phyloP scores from a whole-genome alignment of 2,797 vertebrate genomes.

The Tamandua tetradactyla region DNA sequence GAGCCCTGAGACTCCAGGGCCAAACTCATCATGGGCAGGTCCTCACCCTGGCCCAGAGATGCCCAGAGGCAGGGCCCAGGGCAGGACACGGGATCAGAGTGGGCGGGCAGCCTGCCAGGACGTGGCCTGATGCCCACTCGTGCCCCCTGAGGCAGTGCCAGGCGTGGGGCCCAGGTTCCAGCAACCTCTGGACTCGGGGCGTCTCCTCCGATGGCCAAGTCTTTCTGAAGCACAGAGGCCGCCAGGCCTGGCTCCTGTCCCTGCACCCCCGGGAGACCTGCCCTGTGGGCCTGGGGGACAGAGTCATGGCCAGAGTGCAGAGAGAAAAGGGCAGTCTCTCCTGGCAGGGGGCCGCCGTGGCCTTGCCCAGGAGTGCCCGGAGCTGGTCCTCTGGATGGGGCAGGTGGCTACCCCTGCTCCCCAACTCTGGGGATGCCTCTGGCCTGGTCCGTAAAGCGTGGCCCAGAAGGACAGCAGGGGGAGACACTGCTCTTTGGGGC shows the following conservation, averaged over 20 bases:
- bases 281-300: no score
- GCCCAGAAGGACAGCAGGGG: no score
- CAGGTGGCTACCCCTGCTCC: no score
- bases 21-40: background rate
- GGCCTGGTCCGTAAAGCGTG: no score
- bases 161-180: background rate
- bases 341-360: background rate
- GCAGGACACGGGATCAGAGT: background rate
- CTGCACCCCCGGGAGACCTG: no score
- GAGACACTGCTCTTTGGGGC: no score
- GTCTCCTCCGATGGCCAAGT: background rate
- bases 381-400: no score
- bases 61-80: conserved; percentile 56
- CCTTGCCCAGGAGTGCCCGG: no score
- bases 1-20: background rate
- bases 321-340: background rate
- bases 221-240: background rate
- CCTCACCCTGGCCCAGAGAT: conserved; percentile 54
- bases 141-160: background rate
- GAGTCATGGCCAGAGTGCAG: no score
- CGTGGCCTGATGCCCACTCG: background rate
- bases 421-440: no score
- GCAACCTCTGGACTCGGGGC: background rate
- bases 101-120: background rate
- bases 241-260: background rate